A percentile compares a stretch with the other conserved stretches of the same genome.
phyloP scores from a whole-genome alignment of 2,888 invertebrate species.

The Xanthia togata region DNA sequence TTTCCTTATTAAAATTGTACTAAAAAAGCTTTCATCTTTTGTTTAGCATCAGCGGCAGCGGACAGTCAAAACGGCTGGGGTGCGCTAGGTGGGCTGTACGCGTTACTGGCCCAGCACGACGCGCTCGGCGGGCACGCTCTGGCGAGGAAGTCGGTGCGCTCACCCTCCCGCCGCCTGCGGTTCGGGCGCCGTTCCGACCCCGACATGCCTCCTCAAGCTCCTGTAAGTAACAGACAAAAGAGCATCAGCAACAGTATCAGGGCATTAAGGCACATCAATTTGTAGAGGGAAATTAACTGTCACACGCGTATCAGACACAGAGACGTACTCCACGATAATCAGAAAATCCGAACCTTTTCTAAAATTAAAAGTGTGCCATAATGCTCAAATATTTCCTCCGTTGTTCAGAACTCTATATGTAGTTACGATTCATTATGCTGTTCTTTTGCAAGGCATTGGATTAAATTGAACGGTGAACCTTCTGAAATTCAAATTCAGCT shows the following conservation, averaged over 20 bases:
- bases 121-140: slow-evolving; percentile 93
- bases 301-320: not conserved
- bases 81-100: slow-evolving; percentile 90
- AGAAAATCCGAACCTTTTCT: not conserved
- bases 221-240: slow-evolving; percentile 74
- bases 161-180: slow-evolving; percentile 94
- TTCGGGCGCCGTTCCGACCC: slow-evolving; percentile 94
- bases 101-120: slow-evolving; percentile 91
- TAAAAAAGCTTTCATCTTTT: not conserved
- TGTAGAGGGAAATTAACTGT: not conserved
- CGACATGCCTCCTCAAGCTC: slow-evolving; percentile 89
- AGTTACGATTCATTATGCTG: not conserved
- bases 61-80: slow-evolving; percentile 83
- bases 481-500: not conserved
- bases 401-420: not conserved
- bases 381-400: not conserved
- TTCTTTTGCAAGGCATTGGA: not conserved
- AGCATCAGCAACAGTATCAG: not conserved
- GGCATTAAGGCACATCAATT: not conserved
- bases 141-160: slow-evolving; percentile 94
- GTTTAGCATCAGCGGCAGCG: slow-evolving; percentile 74
- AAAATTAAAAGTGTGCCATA: not conserved
- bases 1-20: not conserved
- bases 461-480: not conserved
- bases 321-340: not conserved